Evolutionary conservation across 2,888 invertebrate genomes (phyloP).

Genomic region (Nephrotoma flavescens): DNA sequence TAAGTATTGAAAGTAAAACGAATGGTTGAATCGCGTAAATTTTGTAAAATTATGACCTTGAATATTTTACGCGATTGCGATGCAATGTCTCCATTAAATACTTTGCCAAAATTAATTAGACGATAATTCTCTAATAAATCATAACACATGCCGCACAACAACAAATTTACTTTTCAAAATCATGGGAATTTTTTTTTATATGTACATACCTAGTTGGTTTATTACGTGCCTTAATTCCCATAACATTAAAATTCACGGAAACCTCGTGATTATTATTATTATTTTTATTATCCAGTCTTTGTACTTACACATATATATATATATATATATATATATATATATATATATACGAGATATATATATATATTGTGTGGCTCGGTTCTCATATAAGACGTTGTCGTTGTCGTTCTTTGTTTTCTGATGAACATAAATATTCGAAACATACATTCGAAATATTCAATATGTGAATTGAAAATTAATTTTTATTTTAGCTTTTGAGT

Average conservation of each 20-base stretch:
- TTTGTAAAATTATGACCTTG: not conserved
- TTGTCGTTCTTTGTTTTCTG: not conserved
- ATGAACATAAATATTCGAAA: not conserved
- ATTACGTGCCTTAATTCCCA: not conserved
- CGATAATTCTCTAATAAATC: not conserved
- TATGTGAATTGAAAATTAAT: not conserved
- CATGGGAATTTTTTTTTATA: not conserved
- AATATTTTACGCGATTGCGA: not conserved
- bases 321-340: not conserved
- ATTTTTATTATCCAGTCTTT: not conserved
- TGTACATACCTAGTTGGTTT: not conserved
- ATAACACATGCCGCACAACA: not conserved
- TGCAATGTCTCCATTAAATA: not conserved
- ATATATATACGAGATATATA: no score
- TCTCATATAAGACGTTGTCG: not conserved
- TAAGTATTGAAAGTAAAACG: not conserved
- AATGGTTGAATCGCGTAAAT: not conserved
- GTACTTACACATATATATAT: not conserved
- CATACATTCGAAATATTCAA: not conserved
- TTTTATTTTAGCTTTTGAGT: not conserved
- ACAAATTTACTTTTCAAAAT: not conserved
- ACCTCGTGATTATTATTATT: not conserved
- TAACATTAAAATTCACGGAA: not conserved
- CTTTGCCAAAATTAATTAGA: not conserved
- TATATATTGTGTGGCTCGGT: not conserved